Evolutionary conservation across 2,888 invertebrate genomes (phyloP), one percentile per base, ranked within the genome.

Genomic region (Pachliopta kotzebuea): DNA sequence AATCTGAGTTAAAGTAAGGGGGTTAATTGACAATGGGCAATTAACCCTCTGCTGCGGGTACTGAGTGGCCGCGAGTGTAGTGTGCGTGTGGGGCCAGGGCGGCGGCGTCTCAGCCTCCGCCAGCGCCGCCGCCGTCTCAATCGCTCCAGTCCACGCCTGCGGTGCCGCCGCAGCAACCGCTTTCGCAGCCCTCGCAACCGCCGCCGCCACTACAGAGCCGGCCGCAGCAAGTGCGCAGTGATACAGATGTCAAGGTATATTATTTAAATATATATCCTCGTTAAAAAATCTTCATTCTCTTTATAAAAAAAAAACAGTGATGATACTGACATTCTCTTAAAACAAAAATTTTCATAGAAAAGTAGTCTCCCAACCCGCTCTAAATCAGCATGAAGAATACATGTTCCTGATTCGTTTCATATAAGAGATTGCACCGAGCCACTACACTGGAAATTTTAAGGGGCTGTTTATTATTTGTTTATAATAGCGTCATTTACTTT

Each of bases 31-130:
- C 77, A 59, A 26, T 24, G 60, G 26, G 81, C 84, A 83, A 81
- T 82, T 75, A 75, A 67, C 71, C 68, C 69, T 67, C 69, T 26
- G 62, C 53, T 58, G 71, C 70, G 72, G 70, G 71, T 70, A 70
- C 70, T 70, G 69, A 67, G 69, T 66, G 69, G 65, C 45, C 45
- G 65, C 83, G 81, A 85, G 85, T 83, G 79, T 78, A 79, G 82
- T 81, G 74, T 80, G 76, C 78, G 80, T 80, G 74, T 78, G 83
- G 83, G 83, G 79, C 81, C 76, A 78, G 78, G 70, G 75, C 73
- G 72, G 70, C 68, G 68, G 70, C 73, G 70, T 70, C 72, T 71
- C 67, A 62, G 69, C 70, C 63, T 69, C 66, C 68, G 68, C 70
- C 66, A 45, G 67, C 70, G 61, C 61, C 62, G 54, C 68, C 63